A percentile compares a stretch with the other conserved stretches of the same genome.
These are phyloP conservation scores for Zeugodacus cucurbitae DNA, from an alignment of 1,140 invertebrate species.

Conservation along the genomic window DNA sequence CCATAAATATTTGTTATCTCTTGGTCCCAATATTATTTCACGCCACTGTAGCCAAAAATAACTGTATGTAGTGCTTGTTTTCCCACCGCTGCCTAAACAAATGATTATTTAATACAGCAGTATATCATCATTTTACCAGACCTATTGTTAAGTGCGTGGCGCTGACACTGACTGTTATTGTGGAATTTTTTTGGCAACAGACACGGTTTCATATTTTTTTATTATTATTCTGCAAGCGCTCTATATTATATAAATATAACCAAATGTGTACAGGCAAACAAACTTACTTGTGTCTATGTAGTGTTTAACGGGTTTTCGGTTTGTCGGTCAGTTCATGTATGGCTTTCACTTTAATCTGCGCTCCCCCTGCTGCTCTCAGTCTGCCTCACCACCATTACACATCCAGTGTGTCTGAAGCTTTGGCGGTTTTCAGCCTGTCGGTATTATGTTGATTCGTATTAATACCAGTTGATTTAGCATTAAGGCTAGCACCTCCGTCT, in stretches of 20 bases:
- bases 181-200: background rate
- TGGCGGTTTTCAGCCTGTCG: background rate
- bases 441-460: slow-evolving; percentile 18
- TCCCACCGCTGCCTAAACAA: background rate
- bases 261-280: background rate
- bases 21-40: too few relatives aligned
- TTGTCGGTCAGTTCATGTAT: too few relatives aligned
- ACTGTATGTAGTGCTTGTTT: too few relatives aligned
- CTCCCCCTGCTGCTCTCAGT: background rate
- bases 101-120: background rate
- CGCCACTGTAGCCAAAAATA: too few relatives aligned
- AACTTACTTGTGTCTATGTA: too few relatives aligned
- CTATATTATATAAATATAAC: background rate
- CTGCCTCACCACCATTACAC: background rate
- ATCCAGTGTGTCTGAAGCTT: background rate
- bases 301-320: too few relatives aligned
- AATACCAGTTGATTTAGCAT: slow-evolving; percentile 28
- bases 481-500: background rate
- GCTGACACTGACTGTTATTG: background rate
- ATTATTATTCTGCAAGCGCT: background rate
- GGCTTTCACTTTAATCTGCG: background rate
- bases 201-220: background rate
- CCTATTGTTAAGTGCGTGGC: background rate
- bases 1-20: too few relatives aligned
- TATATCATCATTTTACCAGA: background rate